These are phyloP conservation scores for Propithecus perrieri DNA, from an alignment of 2,797 vertebrate genomes.

Conservation along the genomic window DNA sequence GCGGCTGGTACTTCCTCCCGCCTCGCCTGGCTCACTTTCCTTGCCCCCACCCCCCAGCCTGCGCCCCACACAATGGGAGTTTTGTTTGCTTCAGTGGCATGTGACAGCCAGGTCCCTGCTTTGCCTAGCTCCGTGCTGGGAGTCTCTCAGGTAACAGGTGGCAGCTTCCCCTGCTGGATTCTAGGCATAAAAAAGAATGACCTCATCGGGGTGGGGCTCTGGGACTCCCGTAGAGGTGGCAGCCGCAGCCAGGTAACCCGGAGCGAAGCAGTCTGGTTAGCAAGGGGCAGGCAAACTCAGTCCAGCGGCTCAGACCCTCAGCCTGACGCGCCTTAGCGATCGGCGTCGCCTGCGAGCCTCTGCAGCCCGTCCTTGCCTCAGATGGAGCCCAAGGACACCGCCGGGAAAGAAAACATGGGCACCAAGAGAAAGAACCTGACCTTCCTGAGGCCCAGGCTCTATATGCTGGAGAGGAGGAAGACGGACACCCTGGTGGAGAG, in stretches of 20 bases:
- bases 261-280: conserved; percentile 86
- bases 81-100: conserved; percentile 72
- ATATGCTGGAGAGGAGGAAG: conserved; percentile 93
- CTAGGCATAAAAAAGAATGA: conserved; percentile 84
- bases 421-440: conserved; percentile 90
- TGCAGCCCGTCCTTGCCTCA: not conserved
- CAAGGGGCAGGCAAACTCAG: conserved; percentile 66
- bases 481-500: conserved; percentile 93
- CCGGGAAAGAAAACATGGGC: conserved; percentile 86
- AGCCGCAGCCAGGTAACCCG: conserved; percentile 84
- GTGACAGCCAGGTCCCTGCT: conserved; percentile 79
- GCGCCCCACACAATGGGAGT: conserved; percentile 65
- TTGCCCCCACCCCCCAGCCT: conserved; percentile 5
- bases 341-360: not conserved
- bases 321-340: not conserved
- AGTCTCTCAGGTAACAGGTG: conserved; percentile 86
- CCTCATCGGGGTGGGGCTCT: conserved; percentile 88
- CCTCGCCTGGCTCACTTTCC: not conserved
- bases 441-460: conserved; percentile 89
- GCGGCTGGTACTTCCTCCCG: not conserved
- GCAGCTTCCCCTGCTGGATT: conserved; percentile 85
- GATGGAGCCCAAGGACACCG: conserved; percentile 88
- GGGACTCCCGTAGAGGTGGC: conserved; percentile 86
- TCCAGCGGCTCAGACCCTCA: conserved; percentile 19
- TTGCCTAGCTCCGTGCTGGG: conserved; percentile 73